These are phyloP conservation scores for Embiotoca jacksoni DNA, from an alignment of 2,113 vertebrate genomes.

Conservation along the genomic window DNA sequence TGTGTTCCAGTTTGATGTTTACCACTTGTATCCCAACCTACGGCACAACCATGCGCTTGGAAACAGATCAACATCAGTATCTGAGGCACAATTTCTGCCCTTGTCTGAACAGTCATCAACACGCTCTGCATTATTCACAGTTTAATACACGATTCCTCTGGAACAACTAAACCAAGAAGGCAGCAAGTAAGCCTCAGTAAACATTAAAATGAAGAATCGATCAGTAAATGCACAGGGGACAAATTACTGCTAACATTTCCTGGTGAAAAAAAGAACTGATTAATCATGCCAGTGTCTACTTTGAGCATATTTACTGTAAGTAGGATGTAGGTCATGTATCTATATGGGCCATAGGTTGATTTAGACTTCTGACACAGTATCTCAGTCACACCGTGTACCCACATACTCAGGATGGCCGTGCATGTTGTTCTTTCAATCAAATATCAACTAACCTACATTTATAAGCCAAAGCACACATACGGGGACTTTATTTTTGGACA, in stretches of 20 bases:
- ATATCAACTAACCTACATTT: slow-evolving; percentile 43
- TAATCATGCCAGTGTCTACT: slow-evolving; percentile 22
- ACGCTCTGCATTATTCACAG: slow-evolving; percentile 18
- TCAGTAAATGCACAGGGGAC: too few species aligned
- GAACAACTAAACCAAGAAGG: not conserved
- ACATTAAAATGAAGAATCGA: too few species aligned
- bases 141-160: not conserved
- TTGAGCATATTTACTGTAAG: not conserved
- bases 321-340: slow-evolving; percentile 28
- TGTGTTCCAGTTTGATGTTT: too few species aligned
- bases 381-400: not conserved
- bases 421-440: slow-evolving; percentile 1
- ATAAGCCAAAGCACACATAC: slow-evolving; percentile 19
- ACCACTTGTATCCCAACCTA: too few species aligned
- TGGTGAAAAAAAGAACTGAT: not conserved
- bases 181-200: too few species aligned
- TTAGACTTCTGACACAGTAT: not conserved
- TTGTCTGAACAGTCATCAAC: not conserved
- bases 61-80: not conserved
- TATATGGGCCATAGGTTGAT: slow-evolving; percentile 29
- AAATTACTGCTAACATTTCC: not conserved
- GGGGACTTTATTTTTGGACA: slow-evolving; percentile 49
- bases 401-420: not conserved
- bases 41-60: too few species aligned
- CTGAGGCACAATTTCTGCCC: not conserved